These are phyloP conservation scores for Oligia fasciuncula DNA, from an alignment of 2,888 invertebrate genomes.

Conservation along the genomic window DNA sequence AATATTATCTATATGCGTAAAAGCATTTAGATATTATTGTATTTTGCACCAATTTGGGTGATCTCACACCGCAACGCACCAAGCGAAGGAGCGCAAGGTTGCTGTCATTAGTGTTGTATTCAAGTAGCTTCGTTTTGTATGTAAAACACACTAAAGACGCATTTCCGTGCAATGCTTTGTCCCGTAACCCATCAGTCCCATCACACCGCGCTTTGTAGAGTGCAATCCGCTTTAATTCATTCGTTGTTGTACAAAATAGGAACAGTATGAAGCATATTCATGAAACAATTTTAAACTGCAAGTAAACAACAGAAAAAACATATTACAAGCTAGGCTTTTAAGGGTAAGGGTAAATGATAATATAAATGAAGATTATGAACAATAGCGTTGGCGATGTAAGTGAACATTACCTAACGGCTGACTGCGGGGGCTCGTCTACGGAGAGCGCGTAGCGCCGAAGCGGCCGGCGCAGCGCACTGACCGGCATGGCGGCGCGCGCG, in stretches of 20 bases:
- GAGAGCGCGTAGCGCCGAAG: conserved; percentile 95
- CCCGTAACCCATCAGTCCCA: background rate
- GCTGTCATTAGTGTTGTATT: no score
- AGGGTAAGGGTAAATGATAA: conserved; percentile 42
- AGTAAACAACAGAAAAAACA: conserved; percentile 15
- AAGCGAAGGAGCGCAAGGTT: no score
- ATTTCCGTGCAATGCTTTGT: background rate
- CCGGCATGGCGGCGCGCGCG: conserved; percentile 80
- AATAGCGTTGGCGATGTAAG: conserved; percentile 46
- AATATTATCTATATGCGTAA: background rate
- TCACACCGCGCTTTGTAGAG: background rate
- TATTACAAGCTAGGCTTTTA: conserved; percentile 18
- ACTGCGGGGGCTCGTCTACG: conserved; percentile 93
- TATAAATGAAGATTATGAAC: conserved; percentile 45
- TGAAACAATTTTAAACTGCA: conserved; percentile 4
- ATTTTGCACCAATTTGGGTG: background rate
- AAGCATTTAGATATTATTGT: background rate
- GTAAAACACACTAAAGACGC: background rate
- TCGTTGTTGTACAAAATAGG: background rate
- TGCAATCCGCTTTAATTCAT: background rate
- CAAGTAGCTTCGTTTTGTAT: background rate
- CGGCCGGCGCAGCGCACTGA: conserved; percentile 84
- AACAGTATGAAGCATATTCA: background rate
- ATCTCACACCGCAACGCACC: background rate
- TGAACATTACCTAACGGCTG: conserved; percentile 82